Conservation (phyloP, 2,113 vertebrate genomes). For the Ptilonorhynchus violaceus region DNA sequence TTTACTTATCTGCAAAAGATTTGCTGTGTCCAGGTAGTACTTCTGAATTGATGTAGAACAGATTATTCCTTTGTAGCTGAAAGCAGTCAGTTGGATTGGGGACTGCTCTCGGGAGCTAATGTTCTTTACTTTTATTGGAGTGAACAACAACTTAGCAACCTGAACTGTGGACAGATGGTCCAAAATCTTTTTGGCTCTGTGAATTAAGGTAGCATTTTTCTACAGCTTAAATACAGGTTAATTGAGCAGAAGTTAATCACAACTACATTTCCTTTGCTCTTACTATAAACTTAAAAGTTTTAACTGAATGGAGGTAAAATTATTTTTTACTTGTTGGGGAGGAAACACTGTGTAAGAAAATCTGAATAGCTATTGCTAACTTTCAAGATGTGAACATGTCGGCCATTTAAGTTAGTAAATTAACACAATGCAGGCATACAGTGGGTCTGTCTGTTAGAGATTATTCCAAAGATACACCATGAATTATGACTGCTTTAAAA, state of each 20-base stretch:
- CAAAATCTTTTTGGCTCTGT: neutral
- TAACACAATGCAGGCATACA: neutral
- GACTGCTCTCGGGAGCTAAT: neutral
- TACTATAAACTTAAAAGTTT: neutral
- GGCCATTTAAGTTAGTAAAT: neutral
- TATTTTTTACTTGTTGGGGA: neutral
- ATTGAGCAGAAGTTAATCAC: neutral
- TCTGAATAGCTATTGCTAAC: neutral
- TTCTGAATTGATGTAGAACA: neutral
- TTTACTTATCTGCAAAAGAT: neutral
- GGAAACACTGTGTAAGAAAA: neutral
- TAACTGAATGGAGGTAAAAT: neutral
- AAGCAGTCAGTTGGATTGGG: neutral
- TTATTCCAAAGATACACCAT: neutral
- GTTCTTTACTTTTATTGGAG: neutral
- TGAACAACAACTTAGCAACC: neutral
- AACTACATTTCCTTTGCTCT: neutral
- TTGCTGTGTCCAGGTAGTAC: neutral
- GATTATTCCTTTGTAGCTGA: neutral
- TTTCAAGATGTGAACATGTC: neutral
- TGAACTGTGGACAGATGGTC: neutral
- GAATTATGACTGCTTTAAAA: neutral
- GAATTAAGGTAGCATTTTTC: neutral
- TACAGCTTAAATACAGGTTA: neutral
- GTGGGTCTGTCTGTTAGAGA: neutral